Evolutionary conservation across 2,888 invertebrate genomes (phyloP).

Genomic region (Stenichneumon culpator): DNA sequence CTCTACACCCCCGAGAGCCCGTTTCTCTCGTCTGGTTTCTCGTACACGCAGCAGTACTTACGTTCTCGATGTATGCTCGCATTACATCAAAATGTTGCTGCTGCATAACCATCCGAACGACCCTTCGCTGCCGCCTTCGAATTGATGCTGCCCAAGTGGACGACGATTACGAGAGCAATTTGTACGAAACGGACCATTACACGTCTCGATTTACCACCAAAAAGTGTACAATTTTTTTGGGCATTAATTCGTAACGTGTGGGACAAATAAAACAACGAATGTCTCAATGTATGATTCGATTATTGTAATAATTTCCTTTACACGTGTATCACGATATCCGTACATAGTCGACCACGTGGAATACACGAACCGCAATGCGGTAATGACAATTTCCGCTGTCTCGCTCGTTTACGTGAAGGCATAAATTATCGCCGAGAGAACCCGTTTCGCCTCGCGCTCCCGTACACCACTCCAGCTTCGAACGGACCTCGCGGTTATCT

Average conservation of each 20-base stretch:
- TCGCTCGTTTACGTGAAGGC: conserved; percentile 48
- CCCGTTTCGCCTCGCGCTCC: conserved; percentile 4
- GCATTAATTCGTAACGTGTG: no score
- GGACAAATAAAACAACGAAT: no score
- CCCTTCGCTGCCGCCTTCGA: neutral
- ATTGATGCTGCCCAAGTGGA: neutral
- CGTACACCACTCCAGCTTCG: neutral
- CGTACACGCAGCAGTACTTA: conserved; percentile 25
- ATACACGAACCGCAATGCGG: conserved; percentile 60
- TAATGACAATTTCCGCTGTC: conserved; percentile 62
- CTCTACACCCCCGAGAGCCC: conserved; percentile 14
- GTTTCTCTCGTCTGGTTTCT: conserved; percentile 15
- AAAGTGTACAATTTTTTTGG: no score
- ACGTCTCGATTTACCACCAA: no score
- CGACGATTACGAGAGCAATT: neutral
- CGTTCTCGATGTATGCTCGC: conserved; percentile 24
- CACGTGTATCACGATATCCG: conserved; percentile 8
- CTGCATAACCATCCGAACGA: neutral
- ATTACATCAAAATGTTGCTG: neutral
- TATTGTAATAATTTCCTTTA: conserved; percentile 10
- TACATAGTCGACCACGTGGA: conserved; percentile 2
- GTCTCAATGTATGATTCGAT: no score
- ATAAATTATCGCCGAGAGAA: conserved; percentile 60
- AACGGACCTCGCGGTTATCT: conserved; percentile 53
- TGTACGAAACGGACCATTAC: no score